Conservation (phyloP, 2,888 invertebrate genomes). For the Hymenopus coronatus region DNA sequence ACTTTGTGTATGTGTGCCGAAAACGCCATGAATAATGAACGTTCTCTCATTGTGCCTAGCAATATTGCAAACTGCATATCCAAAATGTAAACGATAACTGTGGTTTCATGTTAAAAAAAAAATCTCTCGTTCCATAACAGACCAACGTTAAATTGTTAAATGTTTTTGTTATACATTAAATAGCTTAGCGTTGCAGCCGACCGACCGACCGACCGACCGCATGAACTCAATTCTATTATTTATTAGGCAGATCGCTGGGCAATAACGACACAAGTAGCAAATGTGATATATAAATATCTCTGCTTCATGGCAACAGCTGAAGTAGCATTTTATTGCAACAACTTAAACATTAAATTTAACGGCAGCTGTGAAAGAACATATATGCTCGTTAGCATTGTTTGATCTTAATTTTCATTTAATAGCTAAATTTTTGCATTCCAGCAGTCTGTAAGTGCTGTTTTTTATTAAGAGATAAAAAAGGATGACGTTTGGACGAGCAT, state of each 20-base stretch:
- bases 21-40: neutral
- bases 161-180: neutral
- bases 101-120: neutral
- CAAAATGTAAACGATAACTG: neutral
- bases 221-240: neutral
- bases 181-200: neutral
- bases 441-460: neutral
- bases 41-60: neutral
- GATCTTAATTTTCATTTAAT: neutral
- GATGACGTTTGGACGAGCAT: neutral
- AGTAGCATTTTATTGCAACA: neutral
- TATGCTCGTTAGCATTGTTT: neutral
- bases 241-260: neutral
- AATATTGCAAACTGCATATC: neutral
- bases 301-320: neutral
- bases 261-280: neutral
- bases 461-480: neutral
- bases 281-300: neutral
- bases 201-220: neutral
- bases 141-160: conserved; percentile 1
- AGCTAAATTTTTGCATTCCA: neutral
- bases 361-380: neutral
- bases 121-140: neutral
- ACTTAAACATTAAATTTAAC: neutral
- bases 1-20: neutral